Percentiles rank a stretch among this genome's conserved stretches.
These are phyloP conservation scores for Malurus leucopterus DNA, from an alignment of 2,797 vertebrate species.

Conservation along the genomic window DNA sequence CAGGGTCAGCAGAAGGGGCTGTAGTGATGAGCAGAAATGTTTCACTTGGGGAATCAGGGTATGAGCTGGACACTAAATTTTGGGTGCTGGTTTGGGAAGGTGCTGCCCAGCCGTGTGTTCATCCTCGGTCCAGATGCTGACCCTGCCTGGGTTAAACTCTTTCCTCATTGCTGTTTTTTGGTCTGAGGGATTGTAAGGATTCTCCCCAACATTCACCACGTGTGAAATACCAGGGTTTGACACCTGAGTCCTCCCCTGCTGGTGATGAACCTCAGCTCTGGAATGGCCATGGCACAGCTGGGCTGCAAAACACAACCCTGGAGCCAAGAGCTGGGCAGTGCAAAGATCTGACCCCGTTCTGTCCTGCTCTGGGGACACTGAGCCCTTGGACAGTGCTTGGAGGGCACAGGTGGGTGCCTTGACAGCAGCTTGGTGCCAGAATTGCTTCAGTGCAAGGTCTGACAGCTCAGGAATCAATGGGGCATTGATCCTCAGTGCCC, in stretches of 20 bases:
- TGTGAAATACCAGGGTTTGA: fast-evolving
- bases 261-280: fast-evolving
- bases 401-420: background rate
- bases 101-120: background rate
- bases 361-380: background rate
- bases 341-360: background rate
- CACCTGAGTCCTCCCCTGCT: background rate
- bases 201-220: fast-evolving
- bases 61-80: background rate
- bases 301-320: background rate
- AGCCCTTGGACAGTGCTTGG: background rate
- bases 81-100: background rate
- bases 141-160: background rate
- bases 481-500: background rate
- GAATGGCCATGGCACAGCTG: fast-evolving
- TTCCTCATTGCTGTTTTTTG: fast-evolving
- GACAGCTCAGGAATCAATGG: background rate
- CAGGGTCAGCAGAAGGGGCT: background rate
- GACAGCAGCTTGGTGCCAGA: fast-evolving
- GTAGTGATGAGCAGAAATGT: background rate
- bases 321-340: background rate
- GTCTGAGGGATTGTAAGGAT: background rate
- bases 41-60: fast-evolving
- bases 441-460: fast-evolving
- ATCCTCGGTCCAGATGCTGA: background rate